These are phyloP conservation scores for Chaenocephalus aceratus DNA, from an alignment of 2,113 vertebrate genomes.

Conservation along the genomic window DNA sequence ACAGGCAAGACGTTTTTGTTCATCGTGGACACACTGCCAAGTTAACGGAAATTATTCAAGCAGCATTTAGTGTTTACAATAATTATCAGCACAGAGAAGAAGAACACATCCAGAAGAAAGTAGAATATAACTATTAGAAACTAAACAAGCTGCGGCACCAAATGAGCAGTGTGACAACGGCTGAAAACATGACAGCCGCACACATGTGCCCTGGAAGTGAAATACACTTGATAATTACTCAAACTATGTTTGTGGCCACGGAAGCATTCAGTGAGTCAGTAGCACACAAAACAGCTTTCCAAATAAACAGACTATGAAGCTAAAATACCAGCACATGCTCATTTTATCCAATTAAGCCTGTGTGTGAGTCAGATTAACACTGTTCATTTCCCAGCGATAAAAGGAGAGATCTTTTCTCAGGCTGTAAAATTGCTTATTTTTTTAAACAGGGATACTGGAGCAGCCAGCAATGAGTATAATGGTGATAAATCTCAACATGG, in stretches of 20 bases:
- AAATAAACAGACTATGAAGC: conserved; percentile 59
- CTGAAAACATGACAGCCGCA: conserved; percentile 40
- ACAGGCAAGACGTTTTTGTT: conserved; percentile 6
- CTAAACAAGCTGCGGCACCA: conserved; percentile 35
- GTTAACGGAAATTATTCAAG: conserved; percentile 11
- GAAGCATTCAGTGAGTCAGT: conserved; percentile 24
- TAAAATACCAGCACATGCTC: conserved; percentile 57
- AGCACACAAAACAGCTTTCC: conserved; percentile 21
- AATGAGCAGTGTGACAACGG: conserved; percentile 38
- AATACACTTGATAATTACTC: conserved; percentile 68
- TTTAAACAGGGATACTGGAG: not conserved
- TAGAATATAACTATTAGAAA: conserved; percentile 18
- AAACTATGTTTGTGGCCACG: conserved; percentile 42
- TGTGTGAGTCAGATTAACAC: conserved; percentile 58
- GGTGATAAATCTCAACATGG: conserved; percentile 37
- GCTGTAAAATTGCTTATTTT: conserved; percentile 44
- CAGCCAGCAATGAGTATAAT: conserved; percentile 17
- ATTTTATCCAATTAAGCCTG: conserved; percentile 57
- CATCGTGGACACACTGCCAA: not conserved
- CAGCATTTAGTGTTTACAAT: not conserved
- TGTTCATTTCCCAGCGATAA: conserved; percentile 49
- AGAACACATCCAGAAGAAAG: not conserved
- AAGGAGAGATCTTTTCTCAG: conserved; percentile 47
- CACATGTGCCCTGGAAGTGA: conserved; percentile 43
- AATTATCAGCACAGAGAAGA: not conserved